Conservation (phyloP, 1,140 invertebrate species). For the Brachionus koreanus region DNA sequence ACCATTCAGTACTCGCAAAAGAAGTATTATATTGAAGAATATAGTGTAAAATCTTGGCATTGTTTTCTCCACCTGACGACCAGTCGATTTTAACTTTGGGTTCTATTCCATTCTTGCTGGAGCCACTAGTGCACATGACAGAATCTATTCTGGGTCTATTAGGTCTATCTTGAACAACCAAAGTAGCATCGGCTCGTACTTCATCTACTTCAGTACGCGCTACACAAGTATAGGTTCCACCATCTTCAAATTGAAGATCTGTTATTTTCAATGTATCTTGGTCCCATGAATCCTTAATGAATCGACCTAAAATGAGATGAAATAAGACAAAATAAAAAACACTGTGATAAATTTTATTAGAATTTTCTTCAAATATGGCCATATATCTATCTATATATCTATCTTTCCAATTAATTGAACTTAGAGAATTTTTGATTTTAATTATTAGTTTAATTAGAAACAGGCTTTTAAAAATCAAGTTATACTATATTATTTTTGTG, state of each 20-base stretch:
- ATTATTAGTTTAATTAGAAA: neutral
- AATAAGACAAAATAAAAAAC: neutral
- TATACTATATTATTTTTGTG: neutral
- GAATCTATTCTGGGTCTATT: constrained; percentile 26
- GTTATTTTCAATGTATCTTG: constrained; percentile 42
- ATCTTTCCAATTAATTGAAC: too few relatives aligned
- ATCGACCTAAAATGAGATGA: neutral
- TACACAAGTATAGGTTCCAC: constrained; percentile 43
- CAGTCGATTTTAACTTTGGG: constrained; percentile 28
- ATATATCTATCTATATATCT: too few relatives aligned
- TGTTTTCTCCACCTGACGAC: constrained; percentile 44
- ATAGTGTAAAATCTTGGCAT: constrained; percentile 41
- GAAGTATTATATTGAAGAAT: constrained; percentile 43
- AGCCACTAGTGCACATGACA: constrained; percentile 29
- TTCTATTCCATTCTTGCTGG: constrained; percentile 20
- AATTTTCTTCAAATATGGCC: neutral
- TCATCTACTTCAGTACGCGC: constrained; percentile 42
- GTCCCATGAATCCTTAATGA: constrained; percentile 40
- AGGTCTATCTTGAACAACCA: constrained; percentile 43
- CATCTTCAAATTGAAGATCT: constrained; percentile 43
- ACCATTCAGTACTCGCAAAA: constrained; percentile 37
- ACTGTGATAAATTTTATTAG: neutral
- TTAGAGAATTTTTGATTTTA: too few relatives aligned
- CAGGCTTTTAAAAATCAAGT: neutral
- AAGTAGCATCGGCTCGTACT: constrained; percentile 4